A percentile compares a stretch with the other conserved stretches of the same genome.
phyloP scores from a whole-genome alignment of 2,113 vertebrate genomes.

The Crotalus horridus region DNA sequence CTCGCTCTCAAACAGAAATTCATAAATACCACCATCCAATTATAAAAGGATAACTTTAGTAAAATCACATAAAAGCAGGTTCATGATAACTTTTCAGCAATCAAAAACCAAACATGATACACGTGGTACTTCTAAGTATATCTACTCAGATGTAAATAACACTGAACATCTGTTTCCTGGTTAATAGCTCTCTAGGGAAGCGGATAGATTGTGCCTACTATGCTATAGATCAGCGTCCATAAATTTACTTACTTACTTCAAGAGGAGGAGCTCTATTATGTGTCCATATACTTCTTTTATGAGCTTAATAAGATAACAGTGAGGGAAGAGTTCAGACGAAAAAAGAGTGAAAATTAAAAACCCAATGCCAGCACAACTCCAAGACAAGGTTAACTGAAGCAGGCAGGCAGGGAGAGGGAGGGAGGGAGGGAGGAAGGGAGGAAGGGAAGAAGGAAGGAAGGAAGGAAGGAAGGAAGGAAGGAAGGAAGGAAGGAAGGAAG shows the following conservation, averaged over 20 bases:
- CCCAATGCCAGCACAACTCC: not conserved
- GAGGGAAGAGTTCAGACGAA: not conserved
- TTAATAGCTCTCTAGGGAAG: not conserved
- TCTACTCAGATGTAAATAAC: not conserved
- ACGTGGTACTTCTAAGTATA: not conserved
- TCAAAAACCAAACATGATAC: not conserved
- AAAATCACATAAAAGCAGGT: not conserved
- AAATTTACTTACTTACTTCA: not conserved
- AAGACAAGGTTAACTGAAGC: not conserved
- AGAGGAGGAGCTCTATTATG: not conserved
- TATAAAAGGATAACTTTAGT: not conserved
- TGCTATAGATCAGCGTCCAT: not conserved
- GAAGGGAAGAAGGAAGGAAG: too few relatives aligned
- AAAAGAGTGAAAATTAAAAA: not conserved
- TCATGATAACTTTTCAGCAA: not conserved
- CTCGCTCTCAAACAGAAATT: not conserved
- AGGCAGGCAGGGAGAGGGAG: too few relatives aligned
- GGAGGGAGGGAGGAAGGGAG: too few relatives aligned
- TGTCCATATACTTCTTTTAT: not conserved
- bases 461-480: too few relatives aligned
- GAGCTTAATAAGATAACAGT: not conserved
- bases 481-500: too few relatives aligned
- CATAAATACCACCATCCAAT: not conserved
- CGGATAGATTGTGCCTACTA: not conserved
- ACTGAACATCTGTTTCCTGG: not conserved